phyloP scores from a whole-genome alignment of 2,888 invertebrate species.

The Bimastos eiseni region DNA sequence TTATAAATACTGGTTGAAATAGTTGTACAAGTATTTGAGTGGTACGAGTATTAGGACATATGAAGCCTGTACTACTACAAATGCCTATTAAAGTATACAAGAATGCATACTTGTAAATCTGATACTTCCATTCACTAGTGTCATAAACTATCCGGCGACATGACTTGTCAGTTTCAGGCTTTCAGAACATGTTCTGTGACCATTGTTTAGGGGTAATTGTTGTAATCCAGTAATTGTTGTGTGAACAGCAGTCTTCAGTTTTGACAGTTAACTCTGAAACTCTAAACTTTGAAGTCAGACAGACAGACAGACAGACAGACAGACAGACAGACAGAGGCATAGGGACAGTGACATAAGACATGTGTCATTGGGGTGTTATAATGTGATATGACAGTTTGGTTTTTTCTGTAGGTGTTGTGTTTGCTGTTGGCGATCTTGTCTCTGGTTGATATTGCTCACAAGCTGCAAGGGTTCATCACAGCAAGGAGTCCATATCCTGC shows the following conservation, averaged over 20 bases:
- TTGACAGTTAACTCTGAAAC: neutral
- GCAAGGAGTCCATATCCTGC: conserved; percentile 9
- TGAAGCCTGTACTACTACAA: no score
- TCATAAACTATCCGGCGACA: neutral
- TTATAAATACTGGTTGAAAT: no score
- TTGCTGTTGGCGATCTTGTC: neutral
- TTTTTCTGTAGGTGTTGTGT: conserved; percentile 23
- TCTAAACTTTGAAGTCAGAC: no score
- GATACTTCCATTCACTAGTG: no score
- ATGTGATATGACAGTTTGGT: neutral
- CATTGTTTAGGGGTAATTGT: neutral
- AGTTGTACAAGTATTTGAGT: no score
- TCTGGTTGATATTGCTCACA: neutral
- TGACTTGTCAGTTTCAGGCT: neutral
- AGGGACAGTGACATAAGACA: no score
- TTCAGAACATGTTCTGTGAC: neutral
- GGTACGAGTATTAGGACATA: no score
- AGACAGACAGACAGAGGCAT: no score
- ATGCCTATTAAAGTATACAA: no score
- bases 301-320: no score
- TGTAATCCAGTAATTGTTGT: neutral
- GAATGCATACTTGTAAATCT: no score
- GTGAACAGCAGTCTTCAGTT: neutral
- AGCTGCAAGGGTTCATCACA: neutral
- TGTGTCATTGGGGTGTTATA: neutral